phyloP scores from a whole-genome alignment of 2,888 invertebrate species.

The Cerastoderma edule region DNA sequence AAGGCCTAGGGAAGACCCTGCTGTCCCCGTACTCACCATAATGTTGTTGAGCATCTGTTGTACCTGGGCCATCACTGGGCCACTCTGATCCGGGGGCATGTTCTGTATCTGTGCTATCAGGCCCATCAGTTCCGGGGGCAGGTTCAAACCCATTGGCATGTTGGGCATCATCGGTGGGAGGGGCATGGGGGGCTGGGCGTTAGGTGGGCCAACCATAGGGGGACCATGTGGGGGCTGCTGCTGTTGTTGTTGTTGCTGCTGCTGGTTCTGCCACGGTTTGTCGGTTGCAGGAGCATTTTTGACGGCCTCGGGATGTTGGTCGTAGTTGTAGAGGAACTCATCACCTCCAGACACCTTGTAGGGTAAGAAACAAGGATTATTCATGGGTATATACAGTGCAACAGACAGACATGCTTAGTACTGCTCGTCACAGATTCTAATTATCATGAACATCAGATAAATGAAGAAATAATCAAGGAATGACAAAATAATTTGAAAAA shows the following conservation, averaged over 20 bases:
- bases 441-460: too few relatives aligned
- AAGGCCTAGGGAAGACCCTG: too few relatives aligned
- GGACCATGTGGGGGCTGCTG: neutral
- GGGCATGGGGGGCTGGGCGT: neutral
- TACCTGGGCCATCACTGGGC: constrained; percentile 67
- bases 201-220: neutral
- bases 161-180: constrained; percentile 12
- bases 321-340: constrained; percentile 58
- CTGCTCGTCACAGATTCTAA: too few relatives aligned
- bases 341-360: constrained; percentile 63
- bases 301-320: constrained; percentile 51
- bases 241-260: constrained; percentile 31
- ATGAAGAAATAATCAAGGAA: too few relatives aligned
- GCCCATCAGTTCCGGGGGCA: constrained; percentile 76
- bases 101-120: constrained; percentile 72
- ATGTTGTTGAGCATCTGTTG: constrained; percentile 73
- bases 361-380: too few relatives aligned
- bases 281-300: constrained; percentile 16
- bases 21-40: constrained; percentile 67
- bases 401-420: too few relatives aligned
- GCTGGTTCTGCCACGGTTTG: neutral
- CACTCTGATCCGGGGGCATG: constrained; percentile 42
- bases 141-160: constrained; percentile 41
- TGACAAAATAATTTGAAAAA: too few relatives aligned
- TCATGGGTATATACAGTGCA: too few relatives aligned